These are phyloP conservation scores for Leucoptera coffeella DNA, from an alignment of 2,888 invertebrate genomes.

Conservation along the genomic window DNA sequence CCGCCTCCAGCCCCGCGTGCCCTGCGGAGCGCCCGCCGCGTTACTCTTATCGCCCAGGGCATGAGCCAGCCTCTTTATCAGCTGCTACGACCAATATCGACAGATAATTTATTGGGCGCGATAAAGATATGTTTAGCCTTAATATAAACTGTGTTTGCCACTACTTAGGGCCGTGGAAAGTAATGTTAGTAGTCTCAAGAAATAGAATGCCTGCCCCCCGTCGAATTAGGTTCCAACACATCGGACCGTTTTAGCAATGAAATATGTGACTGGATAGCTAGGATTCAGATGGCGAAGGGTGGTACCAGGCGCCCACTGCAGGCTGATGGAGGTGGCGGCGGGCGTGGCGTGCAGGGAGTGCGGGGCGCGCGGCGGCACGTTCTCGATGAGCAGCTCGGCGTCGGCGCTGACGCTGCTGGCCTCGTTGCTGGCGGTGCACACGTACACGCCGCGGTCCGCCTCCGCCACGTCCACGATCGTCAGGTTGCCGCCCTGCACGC, in stretches of 20 bases:
- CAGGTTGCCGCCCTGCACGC: constrained; percentile 69
- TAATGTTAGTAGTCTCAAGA: no score
- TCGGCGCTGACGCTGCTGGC: constrained; percentile 79
- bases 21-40: constrained; percentile 38
- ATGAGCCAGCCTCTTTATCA: background rate
- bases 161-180: no score
- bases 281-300: no score
- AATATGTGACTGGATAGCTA: no score
- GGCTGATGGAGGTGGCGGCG: constrained; percentile 62
- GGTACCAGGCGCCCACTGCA: constrained; percentile 73
- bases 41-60: background rate
- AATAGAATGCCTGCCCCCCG: no score
- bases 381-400: constrained; percentile 77
- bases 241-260: no score
- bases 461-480: constrained; percentile 76
- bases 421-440: constrained; percentile 79
- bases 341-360: constrained; percentile 77
- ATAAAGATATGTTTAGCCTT: no score
- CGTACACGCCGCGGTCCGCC: constrained; percentile 81
- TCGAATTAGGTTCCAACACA: no score
- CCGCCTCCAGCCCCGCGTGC: constrained; percentile 68
- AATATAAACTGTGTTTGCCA: no score
- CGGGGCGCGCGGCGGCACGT: constrained; percentile 85
- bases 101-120: no score
- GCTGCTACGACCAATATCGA: no score